Percentiles rank a stretch among this genome's conserved stretches.
These are phyloP conservation scores for Thereuonema tuberculata DNA, from an alignment of 1,140 invertebrate species.

Conservation along the genomic window DNA sequence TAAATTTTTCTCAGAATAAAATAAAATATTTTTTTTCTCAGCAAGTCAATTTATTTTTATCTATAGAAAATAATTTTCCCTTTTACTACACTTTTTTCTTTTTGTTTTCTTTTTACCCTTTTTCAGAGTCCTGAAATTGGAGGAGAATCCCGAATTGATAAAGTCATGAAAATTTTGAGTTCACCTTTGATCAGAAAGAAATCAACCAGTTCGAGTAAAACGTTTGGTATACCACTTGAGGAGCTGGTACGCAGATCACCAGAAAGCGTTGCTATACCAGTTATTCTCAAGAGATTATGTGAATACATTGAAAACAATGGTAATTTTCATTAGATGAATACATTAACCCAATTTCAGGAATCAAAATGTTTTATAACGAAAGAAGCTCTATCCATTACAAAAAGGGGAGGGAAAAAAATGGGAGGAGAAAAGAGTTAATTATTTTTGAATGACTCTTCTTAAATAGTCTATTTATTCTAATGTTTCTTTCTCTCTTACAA, in stretches of 20 bases:
- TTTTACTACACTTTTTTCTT: too few relatives aligned
- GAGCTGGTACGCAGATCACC: slow-evolving; percentile 22
- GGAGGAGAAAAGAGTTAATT: too few relatives aligned
- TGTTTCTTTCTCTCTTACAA: too few relatives aligned
- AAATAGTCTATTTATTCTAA: too few relatives aligned
- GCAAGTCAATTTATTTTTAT: too few relatives aligned
- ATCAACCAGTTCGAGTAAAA: slow-evolving; percentile 17
- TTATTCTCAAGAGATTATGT: slow-evolving; percentile 26
- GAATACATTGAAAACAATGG: slow-evolving; percentile 28
- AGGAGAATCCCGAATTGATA: not conserved
- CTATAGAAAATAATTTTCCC: too few relatives aligned
- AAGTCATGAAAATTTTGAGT: slow-evolving; percentile 24
- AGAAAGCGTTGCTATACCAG: slow-evolving; percentile 20
- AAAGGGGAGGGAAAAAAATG: too few relatives aligned
- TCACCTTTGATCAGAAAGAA: slow-evolving; percentile 22
- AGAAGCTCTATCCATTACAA: too few relatives aligned
- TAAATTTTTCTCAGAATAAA: too few relatives aligned
- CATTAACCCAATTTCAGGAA: not conserved
- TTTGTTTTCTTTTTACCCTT: not conserved
- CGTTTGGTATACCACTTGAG: slow-evolving; percentile 29
- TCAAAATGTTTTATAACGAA: slow-evolving; percentile 17
- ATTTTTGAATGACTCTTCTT: too few relatives aligned
- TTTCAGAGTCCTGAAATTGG: not conserved
- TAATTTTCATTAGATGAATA: too few relatives aligned
- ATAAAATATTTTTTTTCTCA: too few relatives aligned